Base-by-base conservation (phyloP, 2,888 invertebrate species). In the Rambutsinella grinnellia region DNA sequence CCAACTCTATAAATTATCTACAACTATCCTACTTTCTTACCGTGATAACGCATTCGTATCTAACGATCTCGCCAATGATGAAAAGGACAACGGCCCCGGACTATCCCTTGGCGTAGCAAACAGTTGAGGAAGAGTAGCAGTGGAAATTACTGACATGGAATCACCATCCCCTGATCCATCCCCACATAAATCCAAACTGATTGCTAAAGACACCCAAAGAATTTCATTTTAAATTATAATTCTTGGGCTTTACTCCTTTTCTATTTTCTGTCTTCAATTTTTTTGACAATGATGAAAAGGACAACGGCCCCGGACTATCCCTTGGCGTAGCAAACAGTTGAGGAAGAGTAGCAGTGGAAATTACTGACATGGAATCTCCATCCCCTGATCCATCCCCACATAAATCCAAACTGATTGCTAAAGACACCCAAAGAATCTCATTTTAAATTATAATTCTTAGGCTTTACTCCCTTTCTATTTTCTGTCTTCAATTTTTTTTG, bases 31-130 rank as follows among this genome's bases (percentile, higher is more conserved):
- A n/a, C n/a, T n/a, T n/a, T 1, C 68, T 17, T 81, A 84, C 84
- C 83, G 90, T 70, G 92, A 92, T 26, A 91, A 87, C 28, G 90
- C 89, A 68, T 90, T 90, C 61, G 91, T 90, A 85, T 92, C 92
- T 85, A 92, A 90, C 60, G 92, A 92, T 23, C 82, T 80, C 15
- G 75, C 81, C 44, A 82, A 63, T 8, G 82, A 80, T 27, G 82
- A 74, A 53, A 82, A 84, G 23, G 82, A 81, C 60, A 82, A 58
- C 15, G 83, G 80, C 56, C 82, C 82, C 53, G 83, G 83, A 65
- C 82, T 82, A 49, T 84, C 83, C 58, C 84, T 66, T 10, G 84
- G 83, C 19, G 83, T 83, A 17, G 80, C 78, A 75, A 84, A 84
- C 24, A 84, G 77, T 76, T 84, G 84, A 5, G 84, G 84, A 58